Base-by-base conservation (phyloP, 2,888 invertebrate species). In the Oscheius sp. region DNA sequence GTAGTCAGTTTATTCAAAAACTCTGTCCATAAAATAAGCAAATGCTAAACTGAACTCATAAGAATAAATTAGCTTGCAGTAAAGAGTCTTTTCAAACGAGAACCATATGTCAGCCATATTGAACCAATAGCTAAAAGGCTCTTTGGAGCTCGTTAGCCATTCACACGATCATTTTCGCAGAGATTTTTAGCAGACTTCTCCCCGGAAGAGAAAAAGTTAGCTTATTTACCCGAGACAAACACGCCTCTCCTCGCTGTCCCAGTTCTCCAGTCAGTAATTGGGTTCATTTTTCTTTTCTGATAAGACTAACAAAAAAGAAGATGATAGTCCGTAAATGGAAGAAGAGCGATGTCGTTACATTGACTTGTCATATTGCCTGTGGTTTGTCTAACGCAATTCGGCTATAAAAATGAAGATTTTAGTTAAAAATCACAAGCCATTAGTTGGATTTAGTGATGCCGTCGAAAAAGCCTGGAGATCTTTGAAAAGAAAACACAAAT, bases 391-490 rank as follows among this genome's bases (percentile, higher is more conserved):
- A n/a, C n/a, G n/a, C n/a, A n/a, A n/a, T 37, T n/a, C 55, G 25
- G 55, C 27, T 46, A 48, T 39, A 10, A 31, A n/a, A n/a, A n/a
- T n/a, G n/a, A 10, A 15, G 17, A 25, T 29, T 69, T 64, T 27
- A 69, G 69, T 69, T 25, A 27, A 31, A 4, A 39, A 53, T 23
- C 64, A 69, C 23, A 52, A 42, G 31, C 69, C 69, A 12, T 25
- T 69, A 17, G 46, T 69, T 12, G 69, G 69, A 37, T 69, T 63
- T 55, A 64, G 45, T 23, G 69, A 69, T 20, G 29, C 55, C 10
- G 69, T 69, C 10, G 69, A 69, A 42, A 69, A 69, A 25, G 63
- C 69, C 6, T 69, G 69, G 69, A 39, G 69, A 39, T 15, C 63
- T n/a, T 23, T 69, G 17, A 45, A 53, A 17, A 69, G 55, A 25